Percentiles rank a stretch among this genome's conserved stretches.
Evolutionary conservation across 1,140 invertebrate genomes (phyloP).

Genomic region (Drosophila biarmipes): DNA sequence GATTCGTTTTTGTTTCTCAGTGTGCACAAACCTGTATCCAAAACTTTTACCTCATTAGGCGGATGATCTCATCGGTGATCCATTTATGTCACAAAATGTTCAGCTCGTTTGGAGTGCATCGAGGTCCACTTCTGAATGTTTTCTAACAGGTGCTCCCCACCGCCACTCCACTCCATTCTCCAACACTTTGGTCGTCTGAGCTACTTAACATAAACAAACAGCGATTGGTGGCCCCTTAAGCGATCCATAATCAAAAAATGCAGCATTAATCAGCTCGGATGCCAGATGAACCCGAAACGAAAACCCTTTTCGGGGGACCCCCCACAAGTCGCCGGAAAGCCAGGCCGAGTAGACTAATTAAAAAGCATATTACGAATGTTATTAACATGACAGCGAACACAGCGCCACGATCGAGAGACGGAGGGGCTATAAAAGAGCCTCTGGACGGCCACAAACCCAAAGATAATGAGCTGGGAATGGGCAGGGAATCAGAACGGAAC

Average conservation of each 20-base stretch:
- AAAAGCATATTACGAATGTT: slow-evolving; percentile 82
- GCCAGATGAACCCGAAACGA: slow-evolving; percentile 7
- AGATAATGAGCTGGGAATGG: slow-evolving; percentile 58
- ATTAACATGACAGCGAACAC: slow-evolving; percentile 83
- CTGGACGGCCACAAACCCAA: slow-evolving; percentile 44
- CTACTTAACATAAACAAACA: slow-evolving; percentile 52
- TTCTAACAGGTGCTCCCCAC: slow-evolving; percentile 22
- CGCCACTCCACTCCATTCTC: slow-evolving; percentile 9
- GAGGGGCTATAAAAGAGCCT: slow-evolving; percentile 49
- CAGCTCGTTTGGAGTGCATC: slow-evolving; percentile 16
- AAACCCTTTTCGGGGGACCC: slow-evolving; percentile 48
- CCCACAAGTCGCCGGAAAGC: slow-evolving; percentile 55
- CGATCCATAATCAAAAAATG: slow-evolving; percentile 56
- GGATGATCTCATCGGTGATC: slow-evolving; percentile 36
- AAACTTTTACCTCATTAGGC: slow-evolving; percentile 32
- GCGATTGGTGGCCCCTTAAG: slow-evolving; percentile 35
- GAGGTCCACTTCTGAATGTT: slow-evolving; percentile 13
- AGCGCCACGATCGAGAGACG: slow-evolving; percentile 60
- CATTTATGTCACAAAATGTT: slow-evolving; percentile 44
- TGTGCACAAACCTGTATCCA: neutral
- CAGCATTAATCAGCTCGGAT: slow-evolving; percentile 59
- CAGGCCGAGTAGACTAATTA: slow-evolving; percentile 68
- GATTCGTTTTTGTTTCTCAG: neutral
- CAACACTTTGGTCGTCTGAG: slow-evolving; percentile 28
- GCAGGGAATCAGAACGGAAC: neutral